Conservation (phyloP, 2,797 vertebrate genomes). For the Gastrophryne carolinensis region DNA sequence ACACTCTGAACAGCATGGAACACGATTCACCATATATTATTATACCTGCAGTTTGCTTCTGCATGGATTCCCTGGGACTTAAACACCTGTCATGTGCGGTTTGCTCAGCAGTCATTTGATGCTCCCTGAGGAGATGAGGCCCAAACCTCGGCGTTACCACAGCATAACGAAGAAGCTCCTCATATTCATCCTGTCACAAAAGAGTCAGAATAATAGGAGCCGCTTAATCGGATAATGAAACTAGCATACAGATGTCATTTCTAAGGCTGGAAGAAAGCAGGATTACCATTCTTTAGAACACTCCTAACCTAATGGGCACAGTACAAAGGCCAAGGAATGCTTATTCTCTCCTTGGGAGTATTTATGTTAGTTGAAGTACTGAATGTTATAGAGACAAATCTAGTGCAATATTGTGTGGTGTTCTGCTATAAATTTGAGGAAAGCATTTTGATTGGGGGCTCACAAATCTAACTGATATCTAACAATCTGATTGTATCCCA, state of each 20-base stretch:
- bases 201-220: slow-evolving; percentile 17
- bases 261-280: background rate
- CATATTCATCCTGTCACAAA: slow-evolving; percentile 83
- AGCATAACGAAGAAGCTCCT: slow-evolving; percentile 83
- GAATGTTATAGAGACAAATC: too few relatives aligned
- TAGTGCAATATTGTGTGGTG: too few relatives aligned
- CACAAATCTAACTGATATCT: too few relatives aligned
- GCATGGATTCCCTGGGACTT: slow-evolving; percentile 58
- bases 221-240: slow-evolving; percentile 26
- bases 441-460: too few relatives aligned
- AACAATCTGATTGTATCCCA: too few relatives aligned
- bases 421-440: too few relatives aligned
- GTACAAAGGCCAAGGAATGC: background rate
- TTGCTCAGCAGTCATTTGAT: slow-evolving; percentile 58
- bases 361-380: too few relatives aligned
- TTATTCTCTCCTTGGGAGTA: too few relatives aligned
- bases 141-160: slow-evolving; percentile 78
- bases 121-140: slow-evolving; percentile 55
- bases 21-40: too few relatives aligned
- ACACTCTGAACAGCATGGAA: too few relatives aligned
- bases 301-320: background rate
- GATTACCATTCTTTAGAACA: background rate
- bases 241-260: slow-evolving; percentile 1
- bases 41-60: slow-evolving; percentile 64
- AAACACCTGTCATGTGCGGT: slow-evolving; percentile 56